These are phyloP conservation scores for Limnodromus scolopaceus DNA, from an alignment of 2,797 vertebrate genomes.

Conservation along the genomic window DNA sequence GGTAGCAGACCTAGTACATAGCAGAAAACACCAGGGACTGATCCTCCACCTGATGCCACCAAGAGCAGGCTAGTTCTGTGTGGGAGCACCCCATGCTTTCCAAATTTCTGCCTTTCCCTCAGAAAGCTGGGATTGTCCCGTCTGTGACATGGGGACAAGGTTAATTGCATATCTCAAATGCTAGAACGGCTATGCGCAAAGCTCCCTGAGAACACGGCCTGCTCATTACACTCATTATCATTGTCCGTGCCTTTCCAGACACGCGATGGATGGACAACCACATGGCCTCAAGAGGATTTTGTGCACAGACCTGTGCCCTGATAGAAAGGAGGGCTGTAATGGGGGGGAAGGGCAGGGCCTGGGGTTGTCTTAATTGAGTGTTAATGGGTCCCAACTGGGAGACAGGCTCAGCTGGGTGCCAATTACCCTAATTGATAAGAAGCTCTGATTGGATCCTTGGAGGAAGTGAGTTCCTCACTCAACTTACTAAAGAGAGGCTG, in stretches of 20 bases:
- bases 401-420: slow-evolving; percentile 58
- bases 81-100: not conserved
- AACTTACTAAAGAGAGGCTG: not conserved
- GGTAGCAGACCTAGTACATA: not conserved
- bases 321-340: not conserved
- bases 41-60: not conserved
- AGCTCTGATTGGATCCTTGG: not conserved
- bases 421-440: slow-evolving; percentile 44
- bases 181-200: accelerated
- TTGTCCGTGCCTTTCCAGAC: not conserved
- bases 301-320: not conserved
- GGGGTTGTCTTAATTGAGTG: slow-evolving; percentile 27
- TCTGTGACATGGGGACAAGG: not conserved
- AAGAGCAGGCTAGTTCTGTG: not conserved
- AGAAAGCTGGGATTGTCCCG: not conserved
- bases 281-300: not conserved
- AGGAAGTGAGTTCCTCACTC: not conserved
- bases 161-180: not conserved
- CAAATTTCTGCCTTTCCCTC: not conserved
- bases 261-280: not conserved
- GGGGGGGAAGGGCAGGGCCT: not conserved
- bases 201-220: not conserved
- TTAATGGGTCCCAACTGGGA: slow-evolving; percentile 59
- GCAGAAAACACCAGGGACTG: not conserved
- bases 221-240: not conserved